phyloP scores from a whole-genome alignment of 2,113 vertebrate genomes.

The Bubalus kerabau region DNA sequence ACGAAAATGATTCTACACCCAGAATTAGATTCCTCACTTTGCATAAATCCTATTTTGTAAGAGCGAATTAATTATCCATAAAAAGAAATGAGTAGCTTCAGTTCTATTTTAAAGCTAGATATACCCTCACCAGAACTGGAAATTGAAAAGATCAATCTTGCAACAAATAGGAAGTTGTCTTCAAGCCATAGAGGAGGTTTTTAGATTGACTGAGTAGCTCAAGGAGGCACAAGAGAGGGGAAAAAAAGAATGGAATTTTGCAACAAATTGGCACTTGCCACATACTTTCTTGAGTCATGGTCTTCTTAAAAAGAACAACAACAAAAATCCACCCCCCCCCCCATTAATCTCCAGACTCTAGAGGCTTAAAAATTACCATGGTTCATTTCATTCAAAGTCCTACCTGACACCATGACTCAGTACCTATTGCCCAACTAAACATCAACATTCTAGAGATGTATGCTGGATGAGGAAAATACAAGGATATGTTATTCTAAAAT shows the following conservation, averaged over 20 bases:
- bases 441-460: not conserved
- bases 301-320: not conserved
- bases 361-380: not conserved
- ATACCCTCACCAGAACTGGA: conserved; percentile 64
- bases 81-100: conserved; percentile 72
- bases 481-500: not conserved
- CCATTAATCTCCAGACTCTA: not conserved
- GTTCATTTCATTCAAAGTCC: not conserved
- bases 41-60: conserved; percentile 73
- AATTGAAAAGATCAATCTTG: conserved; percentile 80
- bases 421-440: not conserved
- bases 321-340: not conserved
- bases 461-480: not conserved
- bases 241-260: not conserved
- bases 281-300: not conserved
- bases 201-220: conserved; percentile 53
- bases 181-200: conserved; percentile 59
- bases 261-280: not conserved
- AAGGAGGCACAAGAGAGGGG: not conserved
- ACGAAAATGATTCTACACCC: conserved; percentile 61
- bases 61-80: conserved; percentile 76
- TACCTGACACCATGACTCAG: not conserved
- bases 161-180: conserved; percentile 69
- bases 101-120: conserved; percentile 73
- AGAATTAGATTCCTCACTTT: conserved; percentile 62